phyloP scores from a whole-genome alignment of 2,888 invertebrate genomes.

The Heliconius ethilla region DNA sequence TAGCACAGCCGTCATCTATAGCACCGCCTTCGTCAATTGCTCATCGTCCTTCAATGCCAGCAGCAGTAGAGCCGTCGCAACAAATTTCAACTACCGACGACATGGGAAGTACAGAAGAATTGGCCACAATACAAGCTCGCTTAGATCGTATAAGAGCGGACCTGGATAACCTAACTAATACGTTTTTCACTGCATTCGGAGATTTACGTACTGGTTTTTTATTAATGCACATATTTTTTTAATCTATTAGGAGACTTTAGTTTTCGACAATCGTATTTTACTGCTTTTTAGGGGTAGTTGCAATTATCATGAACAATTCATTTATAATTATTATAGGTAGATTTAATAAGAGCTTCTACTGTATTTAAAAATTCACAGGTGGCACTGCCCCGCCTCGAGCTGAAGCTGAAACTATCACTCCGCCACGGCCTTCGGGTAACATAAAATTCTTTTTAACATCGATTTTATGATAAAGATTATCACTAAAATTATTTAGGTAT shows the following conservation, averaged over 20 bases:
- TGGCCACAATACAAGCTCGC: slow-evolving; percentile 46
- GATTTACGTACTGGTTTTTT: slow-evolving; percentile 34
- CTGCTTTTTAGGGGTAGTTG: no score
- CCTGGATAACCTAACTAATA: slow-evolving; percentile 55
- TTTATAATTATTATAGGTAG: no score
- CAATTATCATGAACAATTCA: no score
- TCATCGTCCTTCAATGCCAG: slow-evolving; percentile 28
- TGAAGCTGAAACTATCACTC: neutral
- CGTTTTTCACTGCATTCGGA: slow-evolving; percentile 52
- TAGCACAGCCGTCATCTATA: neutral
- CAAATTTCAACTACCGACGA: slow-evolving; percentile 1
- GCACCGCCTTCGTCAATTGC: neutral
- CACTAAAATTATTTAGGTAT: neutral
- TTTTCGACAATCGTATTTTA: no score
- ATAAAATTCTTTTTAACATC: neutral
- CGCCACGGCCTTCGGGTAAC: slow-evolving; percentile 31
- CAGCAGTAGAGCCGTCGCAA: slow-evolving; percentile 14
- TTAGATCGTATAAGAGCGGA: slow-evolving; percentile 53
- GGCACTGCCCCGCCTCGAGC: neutral
- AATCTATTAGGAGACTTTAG: neutral
- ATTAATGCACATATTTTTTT: neutral
- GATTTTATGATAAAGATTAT: neutral
- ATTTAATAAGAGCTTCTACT: no score
- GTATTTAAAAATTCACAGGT: neutral
- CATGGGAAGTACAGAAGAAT: slow-evolving; percentile 47